Base-by-base conservation (phyloP, 2,888 invertebrate species). In the Diarsia dahlii region DNA sequence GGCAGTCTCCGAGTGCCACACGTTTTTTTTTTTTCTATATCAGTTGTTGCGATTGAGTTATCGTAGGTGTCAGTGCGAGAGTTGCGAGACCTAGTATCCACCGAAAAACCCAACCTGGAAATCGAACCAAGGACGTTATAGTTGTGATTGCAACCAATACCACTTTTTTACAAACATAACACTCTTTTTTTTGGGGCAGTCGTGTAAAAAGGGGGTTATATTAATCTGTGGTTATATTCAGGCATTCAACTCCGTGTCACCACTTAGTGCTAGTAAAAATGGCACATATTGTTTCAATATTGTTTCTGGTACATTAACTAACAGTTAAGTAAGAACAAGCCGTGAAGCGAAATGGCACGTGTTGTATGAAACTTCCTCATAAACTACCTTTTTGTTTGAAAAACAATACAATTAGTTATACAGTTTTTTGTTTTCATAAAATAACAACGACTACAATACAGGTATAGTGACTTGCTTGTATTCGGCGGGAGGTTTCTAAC, bases 331-430 rank as follows among this genome's bases (percentile, higher is more conserved):
- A 69, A 69, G 66, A 74, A 65, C 73, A 74, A 62, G 64, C 46
- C 46, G 68, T 69, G 62, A 64, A 78, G 68, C 50, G 52, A 70
- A 76, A 78, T 64, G 39, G 34, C 67, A 66, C 54, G 52, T 67
- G 76, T 74, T 79, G 64, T 67, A 28, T 28, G 39, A 54, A 65
- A 68, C 62, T 69, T 80, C 84, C 75, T 78, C 60, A 34, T 34
- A 9, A 52, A 56, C 45, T 67, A 71, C 18, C 50, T 76, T 74
- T 78, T 64, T 73, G 84, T 78, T 74, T 58, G 5, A 23, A 63
- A 74, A 48, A 76, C 77, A 82, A 70, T 73, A 64, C 58, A 52
- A 45, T 67, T 68, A 67, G 46, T 20, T 74, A 46, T n/a, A 69
- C 62, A 64, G 56, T n/a, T 72, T 71, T 73, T 73, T 76, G 76